Evolutionary conservation across 2,797 vertebrate genomes (phyloP), one percentile per base, ranked within the genome.

Genomic region (Pygocentrus nattereri): DNA sequence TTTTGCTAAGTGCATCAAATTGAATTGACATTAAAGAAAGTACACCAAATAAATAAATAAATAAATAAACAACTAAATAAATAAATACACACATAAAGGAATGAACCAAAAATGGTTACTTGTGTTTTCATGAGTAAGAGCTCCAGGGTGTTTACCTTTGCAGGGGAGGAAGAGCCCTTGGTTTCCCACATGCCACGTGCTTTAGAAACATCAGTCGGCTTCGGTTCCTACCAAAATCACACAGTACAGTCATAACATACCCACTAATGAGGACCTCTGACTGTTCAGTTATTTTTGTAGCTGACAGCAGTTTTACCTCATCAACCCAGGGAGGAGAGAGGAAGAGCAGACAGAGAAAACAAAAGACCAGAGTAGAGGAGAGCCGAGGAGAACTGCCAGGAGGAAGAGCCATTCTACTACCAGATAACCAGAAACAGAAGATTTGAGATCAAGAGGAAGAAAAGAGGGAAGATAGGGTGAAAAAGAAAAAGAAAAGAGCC

Each of bases 151-250:
- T 71, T 90, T 89, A 95, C 95, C 92, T 94, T 94, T 68, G 88
- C 84, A 64, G 96, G 93, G 0, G 93, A 64, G 1, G 93, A 67
- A 52, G 96, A 94, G 86, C 94, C 93, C 88, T 97, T 99, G 84
- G 91, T 89, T 94, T 98, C 97, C 97, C 97, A 99, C 91, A 97
- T 91, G 84, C 97, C 96, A 25, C 96, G 95, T 80, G 98, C 98
- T 92, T 94, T 94, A 0, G 96, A 95, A 8, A 96, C 93, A 0
- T 98, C 97, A 89, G 93, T 95, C 67, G 96, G 94, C 93, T 94
- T 97, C 87, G 95, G 94, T 74, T 99, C 98, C 98, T 99, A 87
- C 52, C 0, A 85, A 76, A 76, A 72, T 34, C 47, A 68, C 41
- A 73, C 30, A 88, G 56, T 12, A 27, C 8, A 47, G 19, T 23